Evolutionary conservation across 2,888 invertebrate genomes (phyloP).

Genomic region (Drosophila villosipedis): DNA sequence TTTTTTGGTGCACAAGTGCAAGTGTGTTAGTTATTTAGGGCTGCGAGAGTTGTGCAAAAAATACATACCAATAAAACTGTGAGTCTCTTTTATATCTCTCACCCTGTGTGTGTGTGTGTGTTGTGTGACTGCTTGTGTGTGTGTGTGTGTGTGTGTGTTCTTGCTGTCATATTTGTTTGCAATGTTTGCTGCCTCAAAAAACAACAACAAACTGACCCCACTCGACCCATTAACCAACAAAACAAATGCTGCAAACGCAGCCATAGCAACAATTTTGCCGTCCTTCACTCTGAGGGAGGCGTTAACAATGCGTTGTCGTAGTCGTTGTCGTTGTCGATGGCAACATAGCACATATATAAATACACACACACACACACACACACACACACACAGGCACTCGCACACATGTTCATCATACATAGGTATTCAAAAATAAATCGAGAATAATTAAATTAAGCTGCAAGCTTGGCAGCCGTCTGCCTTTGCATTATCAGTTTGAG

Average conservation of each 20-base stretch:
- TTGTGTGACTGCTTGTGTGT: neutral
- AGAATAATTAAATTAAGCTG: slow-evolving; percentile 48
- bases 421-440: slow-evolving; percentile 48
- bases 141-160: slow-evolving; percentile 1
- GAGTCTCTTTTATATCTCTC: neutral
- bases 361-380: neutral
- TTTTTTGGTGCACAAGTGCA: slow-evolving; percentile 22
- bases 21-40: slow-evolving; percentile 14
- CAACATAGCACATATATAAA: slow-evolving; percentile 20
- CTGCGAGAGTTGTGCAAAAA: slow-evolving; percentile 11
- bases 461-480: slow-evolving; percentile 5
- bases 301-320: slow-evolving; percentile 26
- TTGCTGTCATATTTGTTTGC: slow-evolving; percentile 22
- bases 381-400: neutral
- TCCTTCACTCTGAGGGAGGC: slow-evolving; percentile 41
- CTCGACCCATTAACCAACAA: slow-evolving; percentile 11
- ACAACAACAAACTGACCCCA: slow-evolving; percentile 13
- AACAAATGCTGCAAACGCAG: slow-evolving; percentile 7
- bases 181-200: neutral
- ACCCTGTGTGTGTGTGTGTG: neutral
- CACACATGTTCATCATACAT: neutral
- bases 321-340: slow-evolving; percentile 19
- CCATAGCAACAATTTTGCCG: slow-evolving; percentile 5
- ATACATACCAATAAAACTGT: slow-evolving; percentile 6
- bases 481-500: slow-evolving; percentile 36